Evolutionary conservation across 2,888 invertebrate genomes (phyloP).

Genomic region (Drosophila kuntzei): DNA sequence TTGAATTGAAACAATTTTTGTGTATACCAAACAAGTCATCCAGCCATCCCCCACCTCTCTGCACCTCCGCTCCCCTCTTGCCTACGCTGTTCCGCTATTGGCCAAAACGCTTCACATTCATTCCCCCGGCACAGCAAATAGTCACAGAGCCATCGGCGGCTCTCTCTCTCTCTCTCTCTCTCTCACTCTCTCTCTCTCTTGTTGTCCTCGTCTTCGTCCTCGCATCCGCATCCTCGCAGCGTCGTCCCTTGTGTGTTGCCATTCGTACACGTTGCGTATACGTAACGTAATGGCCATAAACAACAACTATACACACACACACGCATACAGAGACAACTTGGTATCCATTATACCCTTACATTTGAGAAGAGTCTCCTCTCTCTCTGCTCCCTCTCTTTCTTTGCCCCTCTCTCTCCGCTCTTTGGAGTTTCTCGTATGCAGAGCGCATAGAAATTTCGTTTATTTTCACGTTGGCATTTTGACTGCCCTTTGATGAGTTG

Average conservation of each 20-base stretch:
- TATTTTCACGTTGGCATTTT: conserved; percentile 71
- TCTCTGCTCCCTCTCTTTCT: neutral
- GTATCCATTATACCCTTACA: conserved; percentile 39
- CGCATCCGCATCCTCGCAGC: conserved; percentile 32
- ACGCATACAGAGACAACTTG: conserved; percentile 23
- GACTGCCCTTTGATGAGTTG: conserved; percentile 74
- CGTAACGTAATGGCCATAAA: conserved; percentile 70
- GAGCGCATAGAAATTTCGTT: conserved; percentile 63
- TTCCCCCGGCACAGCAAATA: conserved; percentile 53
- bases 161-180: conserved; percentile 33
- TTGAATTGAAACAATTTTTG: conserved; percentile 69
- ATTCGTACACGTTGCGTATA: conserved; percentile 77
- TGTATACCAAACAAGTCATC: conserved; percentile 60
- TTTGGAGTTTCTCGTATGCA: conserved; percentile 29
- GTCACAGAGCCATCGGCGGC: conserved; percentile 59
- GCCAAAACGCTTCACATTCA: conserved; percentile 15
- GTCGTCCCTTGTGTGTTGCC: conserved; percentile 65
- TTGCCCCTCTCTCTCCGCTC: neutral
- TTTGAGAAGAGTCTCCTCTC: conserved; percentile 1
- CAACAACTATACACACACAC: conserved; percentile 46
- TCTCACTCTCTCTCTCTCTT: conserved; percentile 26
- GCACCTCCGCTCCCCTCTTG: neutral
- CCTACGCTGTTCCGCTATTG: neutral
- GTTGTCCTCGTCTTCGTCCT: conserved; percentile 13
- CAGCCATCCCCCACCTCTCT: neutral